Evolutionary conservation across 2,113 vertebrate species (phyloP), one percentile per base, ranked within the genome.

Genomic region (Ophiodon elongatus): DNA sequence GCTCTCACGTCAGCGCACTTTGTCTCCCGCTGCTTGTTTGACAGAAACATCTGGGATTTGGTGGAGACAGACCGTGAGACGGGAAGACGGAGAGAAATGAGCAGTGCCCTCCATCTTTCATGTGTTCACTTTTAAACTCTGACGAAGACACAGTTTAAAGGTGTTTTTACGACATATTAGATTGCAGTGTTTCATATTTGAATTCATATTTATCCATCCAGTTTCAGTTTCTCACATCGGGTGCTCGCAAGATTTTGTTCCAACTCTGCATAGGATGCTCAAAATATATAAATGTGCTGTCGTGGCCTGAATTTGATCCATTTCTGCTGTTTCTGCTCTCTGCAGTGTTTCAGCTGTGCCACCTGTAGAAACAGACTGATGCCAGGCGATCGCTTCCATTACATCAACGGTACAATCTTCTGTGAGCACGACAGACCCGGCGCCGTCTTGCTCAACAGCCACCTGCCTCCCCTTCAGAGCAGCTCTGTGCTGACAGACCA

Each of bases 291-390:
- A 45, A 50, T 25, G 33, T 66, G 27, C 6, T 60, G 0, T 45
- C 23, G 8, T 17, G 27, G 5, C 23, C 59, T 54, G 37, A 10
- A 13, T 56, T 39, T 21, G 29, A 54, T 64, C 5, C 4, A 33
- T 45, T 1, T 57, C 62, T 35, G 25, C 31, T 6, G 9, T 19
- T 19, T 21, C 25, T 60, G 2, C n/a, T 5, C 45, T 45, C 27
- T 60, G 7, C 87, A 96, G 96, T 96, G 96, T 92, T 96, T 96
- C 94, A 96, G 93, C 76, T 96, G 96, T 79, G 95, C 96, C 79
- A 96, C 96, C 43, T 96, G 96, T 85, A 93, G 95, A 85, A 96
- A 95, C 93, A 87, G 95, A 60, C 92, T 96, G 64, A 92, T 96
- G 87, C 96, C 96, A 0, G 96, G 96, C 0, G 96, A 96, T 78